Conservation (phyloP, 2,113 vertebrate genomes). For the Nothocercus julius region DNA sequence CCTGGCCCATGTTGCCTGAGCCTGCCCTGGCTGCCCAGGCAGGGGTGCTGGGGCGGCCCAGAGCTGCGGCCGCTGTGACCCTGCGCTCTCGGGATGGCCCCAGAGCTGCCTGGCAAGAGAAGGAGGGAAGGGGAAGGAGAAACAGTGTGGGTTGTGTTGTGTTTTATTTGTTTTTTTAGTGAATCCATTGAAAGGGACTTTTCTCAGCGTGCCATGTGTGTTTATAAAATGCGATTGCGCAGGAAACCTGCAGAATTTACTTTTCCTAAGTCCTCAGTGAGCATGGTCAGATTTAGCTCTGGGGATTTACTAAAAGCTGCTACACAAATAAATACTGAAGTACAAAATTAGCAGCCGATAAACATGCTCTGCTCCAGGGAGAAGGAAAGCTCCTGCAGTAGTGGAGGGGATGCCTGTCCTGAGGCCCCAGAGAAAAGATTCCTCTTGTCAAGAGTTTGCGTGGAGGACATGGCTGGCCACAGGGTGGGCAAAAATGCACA, state of each 20-base stretch:
- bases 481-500: not conserved
- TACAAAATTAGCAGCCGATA: constrained; percentile 55
- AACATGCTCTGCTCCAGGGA: not conserved
- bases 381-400: not conserved
- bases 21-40: not conserved
- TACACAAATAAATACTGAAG: constrained; percentile 19
- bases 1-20: no score
- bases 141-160: not conserved
- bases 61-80: not conserved
- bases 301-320: constrained; percentile 51
- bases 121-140: not conserved
- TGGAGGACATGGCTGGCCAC: not conserved
- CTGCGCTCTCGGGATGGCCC: accelerated
- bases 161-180: not conserved
- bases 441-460: not conserved
- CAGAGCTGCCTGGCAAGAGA: accelerated
- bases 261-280: constrained; percentile 28
- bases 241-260: constrained; percentile 3
- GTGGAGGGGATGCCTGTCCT: not conserved
- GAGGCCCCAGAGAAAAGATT: not conserved
- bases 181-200: not conserved
- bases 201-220: accelerated
- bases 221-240: not conserved
- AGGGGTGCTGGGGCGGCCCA: no score
- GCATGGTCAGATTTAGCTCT: not conserved